Base-by-base conservation (phyloP, 2,797 vertebrate species). In the Anabas testudineus region DNA sequence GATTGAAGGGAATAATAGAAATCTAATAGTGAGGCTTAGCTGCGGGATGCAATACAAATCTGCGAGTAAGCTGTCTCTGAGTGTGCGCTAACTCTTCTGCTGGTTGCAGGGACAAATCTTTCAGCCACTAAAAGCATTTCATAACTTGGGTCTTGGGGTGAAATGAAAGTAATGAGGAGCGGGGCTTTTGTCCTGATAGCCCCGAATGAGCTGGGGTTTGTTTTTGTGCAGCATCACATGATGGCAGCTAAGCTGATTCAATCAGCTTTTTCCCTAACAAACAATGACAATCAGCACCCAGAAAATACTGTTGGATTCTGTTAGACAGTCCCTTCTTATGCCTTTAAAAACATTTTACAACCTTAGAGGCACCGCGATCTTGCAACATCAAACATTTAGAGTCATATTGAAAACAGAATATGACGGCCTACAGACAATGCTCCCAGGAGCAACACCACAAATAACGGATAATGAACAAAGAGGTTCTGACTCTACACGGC, bases 81-180 rank as follows among this genome's bases (percentile, higher is more conserved):
- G 30, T 36, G 34, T 36, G 34, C 34, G 41, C 14, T 15, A 41
- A 41, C 67, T 58, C 46, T 46, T 78, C 41, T 41, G 59, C 58
- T 24, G 30, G 4, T 71, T 67, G 66, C 61, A 52, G 39, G 48
- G 68, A 69, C 30, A 55, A n/a, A 37, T 62, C 30, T 48, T 28
- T 69, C 37, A 61, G 32, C 26, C 53, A 19, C 24, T 2, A 13
- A 51, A 67, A 18, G 24, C 0, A 19, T 75, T 85, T 85, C 59
- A 53, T 72, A 66, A 64, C 49, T n/a, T 36, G 21, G 28, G 41
- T 65, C 47, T 46, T 5, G 10, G 13, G 43, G 84, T n/a, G 69
- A 71, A 80, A 75, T 65, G 47, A 36, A 58, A 59, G 68, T 77
- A 71, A 83, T 64, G 80, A 70, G 76, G 37, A 37, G 51, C 43